These are phyloP conservation scores for Noctua pronuba DNA, from an alignment of 2,888 invertebrate genomes.

Conservation along the genomic window DNA sequence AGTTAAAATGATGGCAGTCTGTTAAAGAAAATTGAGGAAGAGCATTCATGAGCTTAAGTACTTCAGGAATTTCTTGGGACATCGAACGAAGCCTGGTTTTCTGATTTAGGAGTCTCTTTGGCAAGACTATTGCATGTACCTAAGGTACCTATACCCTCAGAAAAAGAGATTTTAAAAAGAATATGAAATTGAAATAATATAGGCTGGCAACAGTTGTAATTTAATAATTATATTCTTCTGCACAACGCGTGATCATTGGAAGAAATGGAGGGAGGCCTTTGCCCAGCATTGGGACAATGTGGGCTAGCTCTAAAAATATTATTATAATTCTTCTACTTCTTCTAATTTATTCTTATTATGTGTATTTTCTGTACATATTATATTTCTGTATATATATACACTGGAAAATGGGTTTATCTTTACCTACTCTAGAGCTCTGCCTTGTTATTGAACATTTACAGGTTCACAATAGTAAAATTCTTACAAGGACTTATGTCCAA, in stretches of 20 bases:
- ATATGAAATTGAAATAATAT: neutral
- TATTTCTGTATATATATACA: no score
- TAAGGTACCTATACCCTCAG: neutral
- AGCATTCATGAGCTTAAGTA: constrained; percentile 6
- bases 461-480: neutral
- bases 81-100: neutral
- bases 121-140: neutral
- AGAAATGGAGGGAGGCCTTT: no score
- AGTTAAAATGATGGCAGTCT: constrained; percentile 13
- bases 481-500: neutral
- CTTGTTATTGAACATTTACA: neutral
- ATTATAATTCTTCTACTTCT: neutral
- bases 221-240: no score
- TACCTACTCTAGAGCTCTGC: neutral
- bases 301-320: no score
- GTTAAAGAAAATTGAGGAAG: neutral
- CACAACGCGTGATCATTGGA: no score
- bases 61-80: neutral
- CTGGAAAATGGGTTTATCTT: neutral
- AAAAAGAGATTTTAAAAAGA: neutral
- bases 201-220: neutral
- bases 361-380: neutral
- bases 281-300: no score
- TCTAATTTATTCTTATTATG: neutral
- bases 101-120: neutral